phyloP scores from a whole-genome alignment of 2,888 invertebrate genomes.

The Meliscaeva auricollis region DNA sequence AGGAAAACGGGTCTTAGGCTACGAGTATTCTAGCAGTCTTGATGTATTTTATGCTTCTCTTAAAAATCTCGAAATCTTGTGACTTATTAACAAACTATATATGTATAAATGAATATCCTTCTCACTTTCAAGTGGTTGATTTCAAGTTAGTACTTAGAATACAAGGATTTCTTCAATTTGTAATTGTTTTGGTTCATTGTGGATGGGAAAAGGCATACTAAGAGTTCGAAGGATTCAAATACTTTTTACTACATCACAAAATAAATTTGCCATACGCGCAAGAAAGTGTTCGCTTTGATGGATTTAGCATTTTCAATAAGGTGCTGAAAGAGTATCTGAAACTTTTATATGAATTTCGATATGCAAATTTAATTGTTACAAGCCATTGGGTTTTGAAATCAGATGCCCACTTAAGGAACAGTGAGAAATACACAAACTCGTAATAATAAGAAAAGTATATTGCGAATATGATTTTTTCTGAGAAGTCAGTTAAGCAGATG shows the following conservation, averaged over 20 bases:
- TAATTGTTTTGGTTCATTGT: background rate
- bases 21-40: too few relatives aligned
- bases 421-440: background rate
- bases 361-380: conserved; percentile 73
- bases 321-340: conserved; percentile 36
- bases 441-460: background rate
- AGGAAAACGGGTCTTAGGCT: too few relatives aligned
- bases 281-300: conserved; percentile 8
- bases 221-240: conserved; percentile 1
- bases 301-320: conserved; percentile 4
- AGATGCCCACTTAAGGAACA: conserved; percentile 22
- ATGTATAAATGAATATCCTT: background rate
- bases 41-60: too few relatives aligned
- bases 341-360: conserved; percentile 45
- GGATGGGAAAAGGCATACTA: background rate
- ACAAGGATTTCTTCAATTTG: background rate
- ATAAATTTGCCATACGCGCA: background rate
- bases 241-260: background rate
- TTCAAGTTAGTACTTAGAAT: background rate
- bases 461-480: background rate
- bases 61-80: background rate
- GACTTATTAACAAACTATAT: background rate
- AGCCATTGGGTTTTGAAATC: conserved; percentile 58
- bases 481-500: background rate
- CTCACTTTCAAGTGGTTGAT: background rate